A percentile compares a stretch with the other conserved stretches of the same genome.
Conservation (phyloP, 1,140 invertebrate genomes). For the Aphaenogaster floridana region DNA sequence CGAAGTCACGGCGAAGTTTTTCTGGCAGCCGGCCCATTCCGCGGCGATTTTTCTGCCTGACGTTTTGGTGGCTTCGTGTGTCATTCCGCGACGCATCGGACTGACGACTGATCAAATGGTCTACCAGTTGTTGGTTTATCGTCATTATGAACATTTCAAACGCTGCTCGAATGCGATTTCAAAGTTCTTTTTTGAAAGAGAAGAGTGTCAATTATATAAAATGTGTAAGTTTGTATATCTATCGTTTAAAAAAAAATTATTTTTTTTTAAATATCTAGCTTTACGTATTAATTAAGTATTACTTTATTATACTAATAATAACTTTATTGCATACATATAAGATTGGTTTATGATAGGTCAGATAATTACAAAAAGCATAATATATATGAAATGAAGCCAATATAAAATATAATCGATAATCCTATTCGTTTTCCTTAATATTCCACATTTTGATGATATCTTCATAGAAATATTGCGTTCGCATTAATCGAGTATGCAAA, state of each 20-base stretch:
- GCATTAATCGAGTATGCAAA: neutral
- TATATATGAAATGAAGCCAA: neutral
- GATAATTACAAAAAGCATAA: neutral
- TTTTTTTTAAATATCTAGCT: neutral
- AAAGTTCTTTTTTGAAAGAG: neutral
- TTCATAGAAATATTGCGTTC: neutral
- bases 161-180: neutral
- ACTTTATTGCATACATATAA: neutral
- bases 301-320: neutral
- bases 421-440: neutral
- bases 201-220: neutral
- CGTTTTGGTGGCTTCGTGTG: neutral
- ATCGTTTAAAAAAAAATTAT: neutral
- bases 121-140: slow-evolving; percentile 18
- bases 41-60: slow-evolving; percentile 59
- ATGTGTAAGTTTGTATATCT: neutral
- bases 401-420: neutral
- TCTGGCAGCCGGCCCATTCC: slow-evolving; percentile 48
- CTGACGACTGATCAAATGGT: slow-evolving; percentile 32
- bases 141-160: slow-evolving; percentile 17
- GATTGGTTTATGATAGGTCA: neutral
- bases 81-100: neutral
- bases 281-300: neutral
- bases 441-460: neutral
- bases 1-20: slow-evolving; percentile 21